phyloP scores from a whole-genome alignment of 2,888 invertebrate genomes.

The Chamaedrilus cognettii region DNA sequence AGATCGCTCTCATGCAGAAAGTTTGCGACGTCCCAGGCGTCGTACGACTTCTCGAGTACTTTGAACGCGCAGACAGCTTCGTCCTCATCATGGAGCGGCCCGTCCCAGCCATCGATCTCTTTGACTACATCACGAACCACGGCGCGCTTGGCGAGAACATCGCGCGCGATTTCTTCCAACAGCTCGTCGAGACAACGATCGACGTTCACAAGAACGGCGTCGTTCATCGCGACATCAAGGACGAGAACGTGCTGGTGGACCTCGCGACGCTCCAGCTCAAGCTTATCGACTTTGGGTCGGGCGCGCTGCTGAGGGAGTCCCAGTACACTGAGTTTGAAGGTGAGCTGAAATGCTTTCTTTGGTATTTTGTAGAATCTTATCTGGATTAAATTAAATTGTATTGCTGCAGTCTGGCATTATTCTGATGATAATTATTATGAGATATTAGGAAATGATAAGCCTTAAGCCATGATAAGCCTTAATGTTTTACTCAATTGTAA shows the following conservation, averaged over 20 bases:
- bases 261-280: constrained; percentile 63
- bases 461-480: too few species aligned
- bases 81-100: constrained; percentile 67
- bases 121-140: constrained; percentile 67
- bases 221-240: constrained; percentile 66
- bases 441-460: too few species aligned
- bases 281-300: constrained; percentile 68
- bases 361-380: too few species aligned
- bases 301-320: constrained; percentile 64
- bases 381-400: too few species aligned
- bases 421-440: too few species aligned
- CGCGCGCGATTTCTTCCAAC: constrained; percentile 64
- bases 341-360: too few species aligned
- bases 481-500: too few species aligned
- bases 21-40: constrained; percentile 63
- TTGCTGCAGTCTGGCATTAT: too few species aligned
- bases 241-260: constrained; percentile 68
- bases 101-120: constrained; percentile 65
- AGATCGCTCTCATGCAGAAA: constrained; percentile 64
- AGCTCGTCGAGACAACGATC: constrained; percentile 64
- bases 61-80: constrained; percentile 62
- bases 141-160: constrained; percentile 63
- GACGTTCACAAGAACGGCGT: constrained; percentile 64
- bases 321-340: constrained; percentile 68
- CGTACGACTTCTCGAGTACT: constrained; percentile 65